Base-by-base conservation (phyloP, 2,888 invertebrate species). In the Cryptus armator region DNA sequence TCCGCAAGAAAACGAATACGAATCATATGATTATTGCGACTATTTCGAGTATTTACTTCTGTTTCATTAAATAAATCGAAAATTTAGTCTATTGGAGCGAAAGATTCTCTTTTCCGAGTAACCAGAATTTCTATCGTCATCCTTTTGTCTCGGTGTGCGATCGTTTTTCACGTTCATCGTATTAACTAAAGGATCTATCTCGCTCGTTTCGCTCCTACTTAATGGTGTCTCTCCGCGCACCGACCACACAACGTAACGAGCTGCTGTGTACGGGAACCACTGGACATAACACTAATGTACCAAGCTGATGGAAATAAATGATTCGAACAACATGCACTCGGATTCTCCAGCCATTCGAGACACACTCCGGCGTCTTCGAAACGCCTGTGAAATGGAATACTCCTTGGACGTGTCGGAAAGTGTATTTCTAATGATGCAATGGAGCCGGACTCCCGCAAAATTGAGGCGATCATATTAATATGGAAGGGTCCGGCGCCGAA, bases 201-300 rank as follows among this genome's bases (percentile, higher is more conserved):
- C 44, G 48, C 79, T 66, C 70, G 75, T 82, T 85, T 76, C 66
- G 82, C 66, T 75, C 46, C 80, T 71, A 79, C 79, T 79, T 82
- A 86, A 84, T 85, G 81, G 85, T 80, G 77, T 72, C 85, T 72
- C 85, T 75, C 74, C 68, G 68, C 71, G 71, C 80, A 66, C 46
- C 80, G 85, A 79, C 82, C 83, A 80, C 86, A 84, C 77, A 82
- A 80, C 77, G 80, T 83, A 84, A 86, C 80, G 84, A 85, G 85
- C 81, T 56, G 72, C 82, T 79, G 79, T 79, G 82, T 82, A 37
- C 44, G 29, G 44, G 76, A 56, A 67, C 76, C 68, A 48, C 71
- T 32, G 62, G 51, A 70, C 29, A 48, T 43, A 46, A 56, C 71
- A 64, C 59, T 29, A 64, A 85, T 71, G 82, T 79, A 68, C 59